Percentiles rank a stretch among this genome's conserved stretches.
Evolutionary conservation across 2,888 invertebrate species (phyloP).

Genomic region (Bhutanitis thaidina): DNA sequence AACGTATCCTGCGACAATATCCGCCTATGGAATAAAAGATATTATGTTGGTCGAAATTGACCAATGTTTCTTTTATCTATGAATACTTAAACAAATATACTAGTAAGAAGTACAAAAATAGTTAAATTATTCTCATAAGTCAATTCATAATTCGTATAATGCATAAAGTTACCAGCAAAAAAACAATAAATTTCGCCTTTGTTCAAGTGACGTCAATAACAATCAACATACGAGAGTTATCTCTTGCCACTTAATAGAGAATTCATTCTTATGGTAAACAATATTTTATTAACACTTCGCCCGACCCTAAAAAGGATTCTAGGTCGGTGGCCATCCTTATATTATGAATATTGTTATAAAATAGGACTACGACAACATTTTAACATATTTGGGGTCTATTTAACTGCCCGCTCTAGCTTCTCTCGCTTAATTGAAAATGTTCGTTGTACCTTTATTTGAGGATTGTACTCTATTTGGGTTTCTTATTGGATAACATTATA

Average conservation of each 20-base stretch:
- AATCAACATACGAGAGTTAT: slow-evolving; percentile 8
- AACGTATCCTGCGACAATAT: too few relatives aligned
- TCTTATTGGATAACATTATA: background rate
- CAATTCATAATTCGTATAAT: too few relatives aligned
- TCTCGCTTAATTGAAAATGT: background rate
- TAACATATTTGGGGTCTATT: slow-evolving; percentile 46
- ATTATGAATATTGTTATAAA: slow-evolving; percentile 34
- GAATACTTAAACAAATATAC: too few relatives aligned
- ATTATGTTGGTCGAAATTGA: too few relatives aligned
- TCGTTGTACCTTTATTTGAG: background rate
- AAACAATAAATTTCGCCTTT: background rate
- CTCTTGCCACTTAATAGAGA: slow-evolving; percentile 40
- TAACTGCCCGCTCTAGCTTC: background rate
- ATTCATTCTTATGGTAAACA: slow-evolving; percentile 54
- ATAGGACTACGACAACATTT: slow-evolving; percentile 44
- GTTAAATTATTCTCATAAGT: too few relatives aligned
- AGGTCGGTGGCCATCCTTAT: slow-evolving; percentile 30
- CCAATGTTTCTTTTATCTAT: too few relatives aligned
- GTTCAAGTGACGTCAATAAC: slow-evolving; percentile 33
- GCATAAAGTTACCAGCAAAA: too few relatives aligned
- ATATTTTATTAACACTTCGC: slow-evolving; percentile 47
- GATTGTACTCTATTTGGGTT: background rate
- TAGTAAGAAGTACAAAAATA: too few relatives aligned
- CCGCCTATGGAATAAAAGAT: too few relatives aligned
- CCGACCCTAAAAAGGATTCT: slow-evolving; percentile 55